phyloP scores from a whole-genome alignment of 2,888 invertebrate genomes.

The Vanessa cardui region DNA sequence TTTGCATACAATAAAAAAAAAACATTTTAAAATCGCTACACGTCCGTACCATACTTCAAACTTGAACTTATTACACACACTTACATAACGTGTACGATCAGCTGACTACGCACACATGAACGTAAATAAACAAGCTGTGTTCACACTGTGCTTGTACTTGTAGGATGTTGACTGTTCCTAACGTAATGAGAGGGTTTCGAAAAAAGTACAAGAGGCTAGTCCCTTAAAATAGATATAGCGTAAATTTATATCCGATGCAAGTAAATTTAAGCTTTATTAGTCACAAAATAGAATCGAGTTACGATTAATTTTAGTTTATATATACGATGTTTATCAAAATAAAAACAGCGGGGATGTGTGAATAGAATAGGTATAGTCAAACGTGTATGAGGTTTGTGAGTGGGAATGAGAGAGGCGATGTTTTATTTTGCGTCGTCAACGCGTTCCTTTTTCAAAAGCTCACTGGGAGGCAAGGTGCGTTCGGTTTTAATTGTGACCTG shows the following conservation, averaged over 20 bases:
- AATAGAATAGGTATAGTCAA: conserved; percentile 49
- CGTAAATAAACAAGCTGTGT: conserved; percentile 56
- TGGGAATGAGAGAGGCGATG: conserved; percentile 49
- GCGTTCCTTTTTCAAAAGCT: conserved; percentile 73
- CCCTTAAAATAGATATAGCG: conserved; percentile 34
- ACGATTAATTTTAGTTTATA: background rate
- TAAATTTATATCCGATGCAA: conserved; percentile 3
- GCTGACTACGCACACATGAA: conserved; percentile 70
- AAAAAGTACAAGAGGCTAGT: conserved; percentile 69
- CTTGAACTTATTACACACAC: conserved; percentile 18
- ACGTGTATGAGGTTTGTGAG: conserved; percentile 39
- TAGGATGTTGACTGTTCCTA: conserved; percentile 65
- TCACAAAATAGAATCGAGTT: background rate
- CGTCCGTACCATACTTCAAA: conserved; percentile 28
- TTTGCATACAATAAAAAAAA: conserved; percentile 19
- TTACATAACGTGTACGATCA: conserved; percentile 54
- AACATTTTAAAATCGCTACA: conserved; percentile 23
- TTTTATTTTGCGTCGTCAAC: conserved; percentile 60
- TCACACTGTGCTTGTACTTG: conserved; percentile 56
- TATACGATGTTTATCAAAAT: conserved; percentile 7
- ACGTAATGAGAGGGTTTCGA: conserved; percentile 75
- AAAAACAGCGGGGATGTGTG: conserved; percentile 49
- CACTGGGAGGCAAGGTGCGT: conserved; percentile 79
- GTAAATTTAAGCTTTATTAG: conserved; percentile 18
- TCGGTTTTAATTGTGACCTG: conserved; percentile 75